These are phyloP conservation scores for Octonoba sinensis DNA, from an alignment of 2,888 invertebrate genomes.

Conservation along the genomic window DNA sequence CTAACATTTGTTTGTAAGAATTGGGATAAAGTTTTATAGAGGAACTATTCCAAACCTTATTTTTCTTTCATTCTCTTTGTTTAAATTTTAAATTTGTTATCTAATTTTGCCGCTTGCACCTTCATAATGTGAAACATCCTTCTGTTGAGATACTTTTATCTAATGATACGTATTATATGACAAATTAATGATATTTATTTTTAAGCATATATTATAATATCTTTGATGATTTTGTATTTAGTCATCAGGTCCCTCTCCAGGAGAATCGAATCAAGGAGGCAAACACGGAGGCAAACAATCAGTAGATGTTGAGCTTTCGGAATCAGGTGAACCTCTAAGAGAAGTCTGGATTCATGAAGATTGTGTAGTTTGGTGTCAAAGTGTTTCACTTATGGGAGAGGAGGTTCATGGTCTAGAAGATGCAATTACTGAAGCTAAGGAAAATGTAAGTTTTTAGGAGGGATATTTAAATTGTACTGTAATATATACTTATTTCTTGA, in stretches of 20 bases:
- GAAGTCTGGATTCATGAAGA: conserved; percentile 93
- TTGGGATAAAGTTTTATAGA: too few species aligned
- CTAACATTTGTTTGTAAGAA: too few species aligned
- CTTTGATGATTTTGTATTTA: background rate
- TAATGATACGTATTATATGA: too few species aligned
- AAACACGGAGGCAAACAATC: background rate
- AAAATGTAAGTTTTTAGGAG: conserved; percentile 59
- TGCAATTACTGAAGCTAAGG: conserved; percentile 65
- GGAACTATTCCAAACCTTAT: too few species aligned
- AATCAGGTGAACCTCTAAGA: conserved; percentile 65
- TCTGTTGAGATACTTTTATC: background rate
- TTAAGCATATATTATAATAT: background rate
- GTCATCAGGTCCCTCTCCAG: conserved; percentile 25
- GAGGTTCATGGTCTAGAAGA: conserved; percentile 66
- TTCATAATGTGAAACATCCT: background rate
- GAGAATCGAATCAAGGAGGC: conserved; percentile 21
- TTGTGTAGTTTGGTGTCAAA: conserved; percentile 91
- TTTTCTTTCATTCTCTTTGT: too few species aligned
- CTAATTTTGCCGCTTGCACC: background rate
- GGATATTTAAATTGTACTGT: too few species aligned
- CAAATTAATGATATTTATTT: background rate
- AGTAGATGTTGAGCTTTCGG: conserved; percentile 9
- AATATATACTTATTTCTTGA: too few species aligned
- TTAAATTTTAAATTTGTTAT: background rate
- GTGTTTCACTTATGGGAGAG: conserved; percentile 79